Conservation (phyloP, 1,140 invertebrate species). For the Telenomus remus region DNA sequence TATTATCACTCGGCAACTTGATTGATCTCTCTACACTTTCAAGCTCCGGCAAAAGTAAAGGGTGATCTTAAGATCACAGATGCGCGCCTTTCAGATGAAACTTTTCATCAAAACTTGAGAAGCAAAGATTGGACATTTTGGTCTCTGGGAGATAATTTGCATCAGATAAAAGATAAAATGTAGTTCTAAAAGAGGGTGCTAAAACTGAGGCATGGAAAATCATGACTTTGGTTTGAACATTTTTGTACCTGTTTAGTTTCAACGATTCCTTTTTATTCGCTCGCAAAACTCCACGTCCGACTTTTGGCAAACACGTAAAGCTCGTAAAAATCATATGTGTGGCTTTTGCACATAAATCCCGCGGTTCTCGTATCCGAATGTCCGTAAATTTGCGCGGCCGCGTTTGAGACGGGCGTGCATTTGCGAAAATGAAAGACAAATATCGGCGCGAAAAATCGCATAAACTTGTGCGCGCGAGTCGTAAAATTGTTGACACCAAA, state of each 20-base stretch:
- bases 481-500: slow-evolving; percentile 68
- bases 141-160: no score
- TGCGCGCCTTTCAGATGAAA: background rate
- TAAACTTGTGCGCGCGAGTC: slow-evolving; percentile 47
- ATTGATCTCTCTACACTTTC: slow-evolving; percentile 43
- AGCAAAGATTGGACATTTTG: no score
- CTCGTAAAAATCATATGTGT: slow-evolving; percentile 66
- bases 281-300: slow-evolving; percentile 41
- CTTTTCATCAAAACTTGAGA: background rate
- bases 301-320: slow-evolving; percentile 59
- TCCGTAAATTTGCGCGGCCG: slow-evolving; percentile 69
- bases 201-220: background rate
- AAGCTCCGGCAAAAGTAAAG: background rate
- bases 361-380: slow-evolving; percentile 45
- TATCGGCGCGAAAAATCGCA: slow-evolving; percentile 42
- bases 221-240: slow-evolving; percentile 7
- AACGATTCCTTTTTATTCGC: slow-evolving; percentile 38
- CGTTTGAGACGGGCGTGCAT: slow-evolving; percentile 44
- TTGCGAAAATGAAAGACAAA: slow-evolving; percentile 68
- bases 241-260: slow-evolving; percentile 7
- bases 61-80: background rate
- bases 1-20: slow-evolving; percentile 36
- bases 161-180: no score
- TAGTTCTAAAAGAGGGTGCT: background rate
- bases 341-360: slow-evolving; percentile 60